Conservation (phyloP, 2,113 vertebrate genomes). For the Pseudorhombus dupliciocellatus region DNA sequence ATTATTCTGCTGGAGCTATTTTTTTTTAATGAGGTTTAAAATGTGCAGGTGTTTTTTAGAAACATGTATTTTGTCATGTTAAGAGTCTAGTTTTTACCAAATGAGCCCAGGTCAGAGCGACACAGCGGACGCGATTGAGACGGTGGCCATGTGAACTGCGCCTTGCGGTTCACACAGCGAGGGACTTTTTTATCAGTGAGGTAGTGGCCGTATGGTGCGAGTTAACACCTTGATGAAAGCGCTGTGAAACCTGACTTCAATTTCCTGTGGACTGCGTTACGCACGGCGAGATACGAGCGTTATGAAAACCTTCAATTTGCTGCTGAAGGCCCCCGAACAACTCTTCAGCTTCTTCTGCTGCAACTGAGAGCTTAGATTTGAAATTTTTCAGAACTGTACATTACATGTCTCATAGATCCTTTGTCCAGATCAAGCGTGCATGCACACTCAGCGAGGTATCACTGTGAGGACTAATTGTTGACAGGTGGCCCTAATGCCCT, state of each 20-base stretch:
- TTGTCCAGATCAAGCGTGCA: conserved; percentile 31
- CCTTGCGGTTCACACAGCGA: conserved; percentile 1
- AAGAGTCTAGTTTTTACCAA: background rate
- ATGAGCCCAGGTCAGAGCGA: background rate
- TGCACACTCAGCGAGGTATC: conserved; percentile 50
- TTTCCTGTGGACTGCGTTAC: conserved; percentile 40
- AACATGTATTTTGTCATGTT: background rate
- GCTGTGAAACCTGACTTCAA: conserved; percentile 48
- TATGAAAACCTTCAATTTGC: conserved; percentile 33
- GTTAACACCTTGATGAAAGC: conserved; percentile 58
- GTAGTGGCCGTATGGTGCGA: conserved; percentile 17
- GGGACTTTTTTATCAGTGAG: conserved; percentile 18
- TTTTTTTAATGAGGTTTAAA: background rate
- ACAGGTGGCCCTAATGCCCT: conserved; percentile 76
- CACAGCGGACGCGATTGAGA: background rate
- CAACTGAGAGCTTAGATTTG: background rate
- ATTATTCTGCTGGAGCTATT: background rate
- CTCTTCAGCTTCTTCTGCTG: background rate
- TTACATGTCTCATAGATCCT: conserved; percentile 1
- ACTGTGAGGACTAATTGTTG: conserved; percentile 79
- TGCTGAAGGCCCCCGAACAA: background rate
- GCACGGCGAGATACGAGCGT: conserved; percentile 16
- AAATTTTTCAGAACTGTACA: background rate
- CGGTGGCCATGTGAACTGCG: background rate
- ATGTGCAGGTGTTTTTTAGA: background rate